Conservation (phyloP, 2,797 vertebrate species). For the Spheniscus humboldti region DNA sequence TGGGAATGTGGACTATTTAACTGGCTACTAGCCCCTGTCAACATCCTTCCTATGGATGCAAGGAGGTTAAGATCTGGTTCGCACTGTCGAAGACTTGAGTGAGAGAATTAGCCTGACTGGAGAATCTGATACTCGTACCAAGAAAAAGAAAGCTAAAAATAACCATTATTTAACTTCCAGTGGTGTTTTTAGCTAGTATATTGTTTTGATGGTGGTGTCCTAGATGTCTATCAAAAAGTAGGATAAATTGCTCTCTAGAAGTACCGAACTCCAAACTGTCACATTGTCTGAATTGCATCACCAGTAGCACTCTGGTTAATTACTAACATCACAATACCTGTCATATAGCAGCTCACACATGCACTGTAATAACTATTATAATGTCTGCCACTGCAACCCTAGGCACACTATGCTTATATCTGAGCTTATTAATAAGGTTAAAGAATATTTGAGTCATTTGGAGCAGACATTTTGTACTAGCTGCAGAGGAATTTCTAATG, state of each 20-base stretch:
- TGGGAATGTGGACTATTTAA: not conserved
- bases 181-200: not conserved
- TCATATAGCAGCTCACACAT: not conserved
- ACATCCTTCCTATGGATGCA: not conserved
- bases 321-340: not conserved
- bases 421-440: not conserved
- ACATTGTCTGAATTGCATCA: not conserved
- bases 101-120: not conserved
- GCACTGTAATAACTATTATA: not conserved
- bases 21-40: not conserved
- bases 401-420: not conserved
- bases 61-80: not conserved
- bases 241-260: not conserved
- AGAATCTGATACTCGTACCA: not conserved
- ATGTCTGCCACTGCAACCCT: not conserved
- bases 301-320: not conserved
- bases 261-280: not conserved
- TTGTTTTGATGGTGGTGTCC: not conserved
- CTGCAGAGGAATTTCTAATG: slow-evolving; percentile 13
- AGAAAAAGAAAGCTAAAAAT: not conserved
- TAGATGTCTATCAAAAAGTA: not conserved
- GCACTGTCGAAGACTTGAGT: not conserved
- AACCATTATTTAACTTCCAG: not conserved
- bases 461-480: not conserved
- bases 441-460: not conserved